Conservation (phyloP, 2,797 vertebrate genomes). For the Pangasius mekongensis region DNA sequence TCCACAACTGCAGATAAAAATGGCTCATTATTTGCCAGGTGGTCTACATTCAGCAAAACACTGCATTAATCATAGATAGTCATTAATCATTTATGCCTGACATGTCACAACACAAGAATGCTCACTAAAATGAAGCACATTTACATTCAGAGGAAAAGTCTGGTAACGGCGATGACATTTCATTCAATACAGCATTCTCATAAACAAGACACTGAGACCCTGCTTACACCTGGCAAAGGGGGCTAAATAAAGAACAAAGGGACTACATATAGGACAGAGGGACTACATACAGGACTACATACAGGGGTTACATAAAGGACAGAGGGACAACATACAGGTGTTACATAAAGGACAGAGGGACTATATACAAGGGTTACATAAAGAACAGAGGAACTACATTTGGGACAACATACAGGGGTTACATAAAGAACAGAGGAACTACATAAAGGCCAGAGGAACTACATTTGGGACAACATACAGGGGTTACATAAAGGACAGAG, state of each 20-base stretch:
- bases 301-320: not conserved
- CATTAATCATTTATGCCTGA: slow-evolving; percentile 47
- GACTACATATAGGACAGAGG: not conserved
- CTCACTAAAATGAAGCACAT: slow-evolving; percentile 55
- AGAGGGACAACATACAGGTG: not conserved
- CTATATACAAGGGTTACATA: not conserved
- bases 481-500: not conserved
- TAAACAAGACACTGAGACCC: not conserved
- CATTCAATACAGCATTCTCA: slow-evolving; percentile 23
- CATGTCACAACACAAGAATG: slow-evolving; percentile 50
- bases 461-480: not conserved
- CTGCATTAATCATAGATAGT: slow-evolving; percentile 61
- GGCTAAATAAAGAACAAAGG: not conserved
- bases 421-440: not conserved
- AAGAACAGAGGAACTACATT: not conserved
- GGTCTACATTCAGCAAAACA: slow-evolving; percentile 45
- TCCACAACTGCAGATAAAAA: slow-evolving; percentile 54
- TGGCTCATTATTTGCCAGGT: slow-evolving; percentile 45
- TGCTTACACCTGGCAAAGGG: not conserved
- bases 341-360: not conserved
- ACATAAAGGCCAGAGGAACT: not conserved
- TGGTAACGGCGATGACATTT: slow-evolving; percentile 43
- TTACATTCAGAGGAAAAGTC: slow-evolving; percentile 47
- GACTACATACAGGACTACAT: not conserved
- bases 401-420: too few species aligned